Evolutionary conservation across 2,888 invertebrate genomes (phyloP).

Genomic region (Polymixis lichenea): DNA sequence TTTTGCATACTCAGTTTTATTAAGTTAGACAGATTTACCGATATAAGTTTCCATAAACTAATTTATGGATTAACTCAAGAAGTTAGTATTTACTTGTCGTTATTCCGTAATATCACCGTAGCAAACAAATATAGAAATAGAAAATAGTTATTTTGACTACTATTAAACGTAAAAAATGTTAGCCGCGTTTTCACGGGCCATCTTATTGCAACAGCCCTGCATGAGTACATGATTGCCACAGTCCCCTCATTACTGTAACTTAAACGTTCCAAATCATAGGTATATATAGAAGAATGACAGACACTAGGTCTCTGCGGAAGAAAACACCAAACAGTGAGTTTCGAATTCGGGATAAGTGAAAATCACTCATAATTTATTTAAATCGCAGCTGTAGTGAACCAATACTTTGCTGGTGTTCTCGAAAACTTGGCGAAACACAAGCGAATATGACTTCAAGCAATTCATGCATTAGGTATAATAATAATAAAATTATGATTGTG

Average conservation of each 20-base stretch:
- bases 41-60: slow-evolving; percentile 8
- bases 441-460: background rate
- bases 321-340: background rate
- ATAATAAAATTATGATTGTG: background rate
- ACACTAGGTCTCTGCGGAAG: background rate
- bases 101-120: slow-evolving; percentile 3
- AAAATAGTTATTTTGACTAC: too few species aligned
- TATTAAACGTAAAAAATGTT: too few species aligned
- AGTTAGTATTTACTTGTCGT: background rate
- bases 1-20: slow-evolving; percentile 40
- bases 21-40: slow-evolving; percentile 4
- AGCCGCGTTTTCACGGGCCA: background rate
- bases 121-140: background rate
- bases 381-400: background rate
- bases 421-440: background rate
- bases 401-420: background rate
- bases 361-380: background rate
- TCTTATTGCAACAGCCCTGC: background rate
- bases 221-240: background rate
- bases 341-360: background rate
- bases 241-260: background rate
- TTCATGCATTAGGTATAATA: background rate
- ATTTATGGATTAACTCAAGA: background rate
- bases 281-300: background rate
- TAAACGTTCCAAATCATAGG: background rate